A percentile compares a stretch with the other conserved stretches of the same genome.
Conservation (phyloP, 2,888 invertebrate species). For the Beris chalybata region DNA sequence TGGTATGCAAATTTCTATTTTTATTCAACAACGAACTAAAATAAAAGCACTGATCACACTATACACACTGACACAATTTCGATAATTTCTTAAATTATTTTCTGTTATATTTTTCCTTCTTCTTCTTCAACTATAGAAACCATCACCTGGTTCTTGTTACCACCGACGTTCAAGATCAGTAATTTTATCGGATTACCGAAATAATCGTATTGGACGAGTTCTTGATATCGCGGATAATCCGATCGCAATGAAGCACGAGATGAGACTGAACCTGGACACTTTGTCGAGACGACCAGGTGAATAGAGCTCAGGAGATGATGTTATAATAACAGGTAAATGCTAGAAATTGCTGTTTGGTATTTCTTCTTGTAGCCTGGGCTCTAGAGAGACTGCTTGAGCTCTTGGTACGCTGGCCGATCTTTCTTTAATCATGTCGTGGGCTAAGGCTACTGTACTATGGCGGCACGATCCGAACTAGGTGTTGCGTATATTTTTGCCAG, state of each 20-base stretch:
- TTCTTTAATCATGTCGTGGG: neutral
- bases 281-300: too few species aligned
- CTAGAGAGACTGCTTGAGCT: neutral
- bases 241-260: constrained; percentile 34
- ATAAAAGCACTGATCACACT: constrained; percentile 1
- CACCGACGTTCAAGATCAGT: constrained; percentile 20
- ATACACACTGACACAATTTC: constrained; percentile 22
- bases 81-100: too few species aligned
- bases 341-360: neutral
- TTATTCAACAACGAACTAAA: neutral
- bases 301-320: too few species aligned
- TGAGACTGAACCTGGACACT: constrained; percentile 27
- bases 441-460: neutral
- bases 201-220: constrained; percentile 16
- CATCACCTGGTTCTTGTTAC: neutral
- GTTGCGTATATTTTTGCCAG: constrained; percentile 30
- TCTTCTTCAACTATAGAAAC: constrained; percentile 14
- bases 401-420: constrained; percentile 1
- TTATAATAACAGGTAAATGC: too few species aligned
- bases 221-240: constrained; percentile 30
- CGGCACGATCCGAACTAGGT: constrained; percentile 12
- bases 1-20: constrained; percentile 7
- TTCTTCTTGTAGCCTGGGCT: neutral
- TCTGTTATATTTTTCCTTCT: neutral
- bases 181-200: constrained; percentile 5